phyloP scores from a whole-genome alignment of 2,888 invertebrate species.

The Rhabditoides inermis region DNA sequence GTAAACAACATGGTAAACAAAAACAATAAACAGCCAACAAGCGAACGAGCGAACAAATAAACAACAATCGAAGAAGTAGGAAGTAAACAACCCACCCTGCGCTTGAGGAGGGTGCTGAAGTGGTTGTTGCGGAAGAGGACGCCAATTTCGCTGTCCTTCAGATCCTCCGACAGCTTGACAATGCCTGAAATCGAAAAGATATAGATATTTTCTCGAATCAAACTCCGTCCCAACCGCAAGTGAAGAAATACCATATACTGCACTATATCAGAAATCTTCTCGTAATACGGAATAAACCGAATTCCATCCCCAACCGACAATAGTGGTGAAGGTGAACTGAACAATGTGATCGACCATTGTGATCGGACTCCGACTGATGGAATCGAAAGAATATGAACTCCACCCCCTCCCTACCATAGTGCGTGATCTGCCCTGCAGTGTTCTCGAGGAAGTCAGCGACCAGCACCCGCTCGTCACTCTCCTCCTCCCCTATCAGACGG shows the following conservation, averaged over 20 bases:
- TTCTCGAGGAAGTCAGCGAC: constrained; percentile 54
- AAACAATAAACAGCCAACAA: too few relatives aligned
- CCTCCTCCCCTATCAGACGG: constrained; percentile 9
- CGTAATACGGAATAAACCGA: constrained; percentile 43
- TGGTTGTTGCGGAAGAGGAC: constrained; percentile 62
- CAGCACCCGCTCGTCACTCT: background rate
- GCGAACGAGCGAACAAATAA: constrained; percentile 1
- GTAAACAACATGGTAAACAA: too few relatives aligned
- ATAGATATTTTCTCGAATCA: too few relatives aligned
- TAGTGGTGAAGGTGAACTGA: too few relatives aligned
- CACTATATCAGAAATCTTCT: background rate
- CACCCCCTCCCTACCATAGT: constrained; percentile 60
- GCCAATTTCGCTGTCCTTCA: constrained; percentile 56
- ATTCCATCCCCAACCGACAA: too few relatives aligned
- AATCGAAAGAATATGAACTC: too few relatives aligned
- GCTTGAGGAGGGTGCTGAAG: constrained; percentile 59
- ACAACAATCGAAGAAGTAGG: background rate
- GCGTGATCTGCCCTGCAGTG: constrained; percentile 59
- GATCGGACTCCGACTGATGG: too few relatives aligned
- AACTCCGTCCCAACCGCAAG: too few relatives aligned
- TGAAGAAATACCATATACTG: too few relatives aligned
- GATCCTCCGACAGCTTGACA: background rate
- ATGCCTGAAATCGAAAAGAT: background rate
- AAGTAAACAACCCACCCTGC: constrained; percentile 53
- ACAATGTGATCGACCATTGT: too few relatives aligned